Conservation (phyloP, 2,797 vertebrate species). For the Gallirallus australis region DNA sequence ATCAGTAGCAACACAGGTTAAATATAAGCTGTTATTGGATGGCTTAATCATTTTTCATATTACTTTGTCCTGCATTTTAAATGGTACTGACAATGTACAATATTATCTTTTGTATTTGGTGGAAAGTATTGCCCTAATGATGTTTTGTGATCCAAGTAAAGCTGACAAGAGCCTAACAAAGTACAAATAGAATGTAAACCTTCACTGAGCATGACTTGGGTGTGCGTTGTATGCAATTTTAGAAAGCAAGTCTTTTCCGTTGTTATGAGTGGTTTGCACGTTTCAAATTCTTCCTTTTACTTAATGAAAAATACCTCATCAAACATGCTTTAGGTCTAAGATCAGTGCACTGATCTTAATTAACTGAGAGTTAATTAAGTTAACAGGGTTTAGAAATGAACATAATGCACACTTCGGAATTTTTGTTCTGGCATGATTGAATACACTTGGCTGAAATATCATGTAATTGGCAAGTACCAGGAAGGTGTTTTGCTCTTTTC, state of each 20-base stretch:
- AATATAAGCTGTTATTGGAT: not conserved
- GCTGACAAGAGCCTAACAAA: conserved; percentile 2
- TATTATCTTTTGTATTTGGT: not conserved
- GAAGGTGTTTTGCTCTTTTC: conserved; percentile 48
- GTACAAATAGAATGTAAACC: not conserved
- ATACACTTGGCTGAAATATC: conserved; percentile 40
- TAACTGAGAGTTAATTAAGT: conserved; percentile 51
- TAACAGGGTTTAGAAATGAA: conserved; percentile 52
- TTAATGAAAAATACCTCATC: conserved; percentile 34
- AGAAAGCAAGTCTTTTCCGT: not conserved
- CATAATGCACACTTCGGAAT: conserved; percentile 18
- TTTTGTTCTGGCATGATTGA: conserved; percentile 30
- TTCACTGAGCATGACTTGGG: not conserved
- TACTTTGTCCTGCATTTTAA: not conserved
- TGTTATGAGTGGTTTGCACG: not conserved
- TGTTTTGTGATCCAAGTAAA: not conserved
- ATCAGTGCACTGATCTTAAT: conserved; percentile 14
- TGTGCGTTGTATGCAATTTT: not conserved
- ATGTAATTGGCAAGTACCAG: not conserved
- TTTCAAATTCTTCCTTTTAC: not conserved
- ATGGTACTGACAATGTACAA: not conserved
- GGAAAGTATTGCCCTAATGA: not conserved
- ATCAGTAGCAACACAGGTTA: not conserved
- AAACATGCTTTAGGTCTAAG: not conserved
- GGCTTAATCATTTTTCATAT: not conserved